Conservation (phyloP, 2,113 vertebrate genomes). For the Pelusios castaneus region DNA sequence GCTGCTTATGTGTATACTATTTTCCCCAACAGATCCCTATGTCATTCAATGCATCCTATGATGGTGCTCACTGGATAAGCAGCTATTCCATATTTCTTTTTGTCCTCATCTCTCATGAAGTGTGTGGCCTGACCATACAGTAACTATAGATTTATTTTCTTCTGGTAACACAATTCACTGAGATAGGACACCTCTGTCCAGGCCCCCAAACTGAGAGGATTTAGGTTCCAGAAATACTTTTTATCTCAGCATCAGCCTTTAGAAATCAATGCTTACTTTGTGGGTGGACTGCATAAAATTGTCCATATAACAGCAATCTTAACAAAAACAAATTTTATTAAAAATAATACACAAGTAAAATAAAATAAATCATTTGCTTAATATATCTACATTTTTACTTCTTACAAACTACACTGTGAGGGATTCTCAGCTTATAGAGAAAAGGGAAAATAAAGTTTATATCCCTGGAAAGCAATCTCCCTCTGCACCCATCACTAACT, state of each 20-base stretch:
- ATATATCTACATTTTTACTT: neutral
- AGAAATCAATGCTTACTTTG: neutral
- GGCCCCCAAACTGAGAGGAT: neutral
- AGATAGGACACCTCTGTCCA: neutral
- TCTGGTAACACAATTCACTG: neutral
- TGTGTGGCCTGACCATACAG: neutral
- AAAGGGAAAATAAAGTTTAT: neutral
- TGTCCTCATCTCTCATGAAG: neutral
- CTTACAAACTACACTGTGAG: neutral
- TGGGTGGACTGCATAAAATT: no score
- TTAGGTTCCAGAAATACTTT: neutral
- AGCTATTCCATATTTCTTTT: neutral
- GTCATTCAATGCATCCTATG: neutral
- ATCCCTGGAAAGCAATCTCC: neutral
- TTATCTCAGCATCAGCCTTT: neutral
- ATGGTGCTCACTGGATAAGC: no score
- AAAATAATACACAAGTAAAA: neutral
- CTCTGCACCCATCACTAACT: no score
- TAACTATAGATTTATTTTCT: neutral
- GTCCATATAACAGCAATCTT: neutral
- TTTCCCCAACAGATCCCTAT: neutral
- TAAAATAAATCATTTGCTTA: neutral
- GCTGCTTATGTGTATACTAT: neutral
- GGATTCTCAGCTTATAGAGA: neutral
- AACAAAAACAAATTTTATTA: no score